These are phyloP conservation scores for Cecropterus lyciades DNA, from an alignment of 1,140 invertebrate genomes.

Conservation along the genomic window DNA sequence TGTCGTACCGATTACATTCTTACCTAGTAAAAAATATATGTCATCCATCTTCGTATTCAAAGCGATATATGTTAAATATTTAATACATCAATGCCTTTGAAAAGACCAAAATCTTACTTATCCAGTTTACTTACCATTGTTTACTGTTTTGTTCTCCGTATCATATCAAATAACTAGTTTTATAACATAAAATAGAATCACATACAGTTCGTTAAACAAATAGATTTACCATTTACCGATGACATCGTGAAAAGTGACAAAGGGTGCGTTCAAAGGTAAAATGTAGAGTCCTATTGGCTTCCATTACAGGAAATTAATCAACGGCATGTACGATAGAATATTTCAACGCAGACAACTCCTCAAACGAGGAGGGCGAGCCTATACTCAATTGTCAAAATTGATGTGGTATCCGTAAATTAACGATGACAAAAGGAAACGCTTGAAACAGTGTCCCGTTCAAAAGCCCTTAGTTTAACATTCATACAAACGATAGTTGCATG, in stretches of 20 bases:
- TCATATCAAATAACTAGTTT: no score
- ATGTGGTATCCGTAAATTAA: constrained; percentile 5
- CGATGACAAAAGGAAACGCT: constrained; percentile 1
- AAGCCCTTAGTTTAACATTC: constrained; percentile 2
- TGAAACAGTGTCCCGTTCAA: not conserved
- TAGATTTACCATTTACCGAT: no score
- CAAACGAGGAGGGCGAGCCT: not conserved
- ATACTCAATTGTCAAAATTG: not conserved
- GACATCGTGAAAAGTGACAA: constrained; percentile 19
- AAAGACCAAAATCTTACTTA: no score
- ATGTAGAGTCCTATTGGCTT: not conserved
- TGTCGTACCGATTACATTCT: not conserved
- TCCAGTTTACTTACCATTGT: no score
- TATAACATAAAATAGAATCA: no score
- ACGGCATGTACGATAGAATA: not conserved
- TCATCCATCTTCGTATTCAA: no score
- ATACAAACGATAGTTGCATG: constrained; percentile 9
- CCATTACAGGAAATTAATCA: constrained; percentile 11
- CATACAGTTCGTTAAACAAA: no score
- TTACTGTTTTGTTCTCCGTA: no score
- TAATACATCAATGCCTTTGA: no score
- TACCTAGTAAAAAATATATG: no score
- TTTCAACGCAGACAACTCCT: constrained; percentile 1
- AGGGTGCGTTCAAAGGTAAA: constrained; percentile 12
- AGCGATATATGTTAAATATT: no score